Evolutionary conservation across 1,140 invertebrate genomes (phyloP), one percentile per base, ranked within the genome.

Genomic region (Pygmarrhopalites habei): DNA sequence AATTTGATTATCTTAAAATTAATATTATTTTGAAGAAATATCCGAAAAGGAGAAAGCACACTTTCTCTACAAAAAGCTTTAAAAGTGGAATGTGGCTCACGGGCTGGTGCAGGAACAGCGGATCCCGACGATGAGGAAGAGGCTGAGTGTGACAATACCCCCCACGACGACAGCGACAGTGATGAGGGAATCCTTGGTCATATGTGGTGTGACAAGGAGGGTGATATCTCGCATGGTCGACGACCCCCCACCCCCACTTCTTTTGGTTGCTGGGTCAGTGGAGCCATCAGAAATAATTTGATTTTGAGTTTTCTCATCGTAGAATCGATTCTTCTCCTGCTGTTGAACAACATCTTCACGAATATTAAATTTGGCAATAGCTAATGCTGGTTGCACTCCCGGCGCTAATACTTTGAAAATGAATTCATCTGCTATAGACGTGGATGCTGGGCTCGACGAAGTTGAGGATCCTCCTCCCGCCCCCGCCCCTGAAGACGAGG

Each of bases 351-450:
- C 23, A 7, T 59, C 55, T 3, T 47, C 28, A 3, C 57, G 62
- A 39, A 71, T 64, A 68, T 68, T 66, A 41, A 71, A 71, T 60
- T 71, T 71, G 15, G 69, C 69, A 49, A 71, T 68, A 19, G 51
- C 69, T 17, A 71, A 39, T 15, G 69, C 69, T 15, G 69, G 69
- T 25, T 71, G 69, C n/a, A 71, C 69, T 19, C 69, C 69, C 2
- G 66, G 69, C 21, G 69, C 69, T 1, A 71, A 32, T 3, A 71
- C 64, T 65, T 68, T 71, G 49, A 71, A 71, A 58, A 71, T 62
- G 62, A 71, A 71, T 61, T 71, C 69, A 57, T 71, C 69, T 26
- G 66, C 63, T 62, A 64, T 29, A n/a, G 55, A 61, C 14, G 51
- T 12, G 46, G 47, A 49, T 41, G 57, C 47, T 23, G 26, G 4